phyloP scores from a whole-genome alignment of 37 sponge, comb jelly and placozoan species.

The Ianthella basta region DNA sequence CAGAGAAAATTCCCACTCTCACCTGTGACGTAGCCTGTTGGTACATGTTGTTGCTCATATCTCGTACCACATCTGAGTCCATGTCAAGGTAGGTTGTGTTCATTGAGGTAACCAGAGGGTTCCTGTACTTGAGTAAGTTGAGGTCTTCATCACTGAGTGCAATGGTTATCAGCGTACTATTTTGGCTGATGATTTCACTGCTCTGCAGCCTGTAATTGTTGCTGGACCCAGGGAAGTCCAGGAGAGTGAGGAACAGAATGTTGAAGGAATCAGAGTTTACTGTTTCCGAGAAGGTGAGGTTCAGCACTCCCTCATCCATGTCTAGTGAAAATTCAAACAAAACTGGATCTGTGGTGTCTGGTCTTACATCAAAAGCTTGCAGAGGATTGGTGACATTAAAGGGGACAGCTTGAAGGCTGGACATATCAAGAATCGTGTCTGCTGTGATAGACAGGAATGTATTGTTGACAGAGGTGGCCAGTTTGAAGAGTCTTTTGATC shows the following conservation, averaged over 20 bases:
- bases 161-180: conserved; percentile 48
- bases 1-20: conserved; percentile 21
- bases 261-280: conserved; percentile 73
- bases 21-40: neutral
- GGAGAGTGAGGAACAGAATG: conserved; percentile 42
- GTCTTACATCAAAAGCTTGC: conserved; percentile 22
- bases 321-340: conserved; percentile 71
- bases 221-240: conserved; percentile 31
- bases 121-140: conserved; percentile 74
- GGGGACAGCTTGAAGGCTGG: conserved; percentile 47
- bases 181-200: conserved; percentile 31
- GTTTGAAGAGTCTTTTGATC: conserved; percentile 66
- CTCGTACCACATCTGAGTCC: conserved; percentile 37
- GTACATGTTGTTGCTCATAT: conserved; percentile 76
- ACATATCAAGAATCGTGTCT: conserved; percentile 72
- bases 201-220: conserved; percentile 42
- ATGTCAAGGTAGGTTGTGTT: conserved; percentile 61
- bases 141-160: conserved; percentile 63
- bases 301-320: conserved; percentile 70
- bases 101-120: conserved; percentile 43
- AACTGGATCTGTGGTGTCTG: conserved; percentile 68
- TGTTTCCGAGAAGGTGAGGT: conserved; percentile 84
- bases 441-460: conserved; percentile 73
- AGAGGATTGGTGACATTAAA: conserved; percentile 31
- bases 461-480: conserved; percentile 53